phyloP scores from a whole-genome alignment of 2,113 vertebrate genomes.

The Otolemur garnettii region DNA sequence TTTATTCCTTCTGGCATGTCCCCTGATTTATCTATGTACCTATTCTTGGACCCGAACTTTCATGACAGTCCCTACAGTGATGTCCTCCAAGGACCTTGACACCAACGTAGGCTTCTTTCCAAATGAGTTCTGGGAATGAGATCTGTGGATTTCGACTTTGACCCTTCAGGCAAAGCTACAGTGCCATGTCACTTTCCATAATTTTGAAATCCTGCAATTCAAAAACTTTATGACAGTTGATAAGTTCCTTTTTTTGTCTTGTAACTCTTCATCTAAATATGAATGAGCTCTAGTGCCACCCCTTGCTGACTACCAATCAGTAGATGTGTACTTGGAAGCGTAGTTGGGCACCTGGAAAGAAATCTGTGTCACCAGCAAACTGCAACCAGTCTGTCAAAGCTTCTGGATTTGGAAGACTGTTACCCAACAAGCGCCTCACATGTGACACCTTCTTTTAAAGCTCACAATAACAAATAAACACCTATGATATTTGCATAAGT shows the following conservation, averaged over 20 bases:
- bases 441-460: not conserved
- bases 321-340: not conserved
- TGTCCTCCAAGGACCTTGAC: slow-evolving; percentile 4
- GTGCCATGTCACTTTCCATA: not conserved
- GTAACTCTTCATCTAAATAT: not conserved
- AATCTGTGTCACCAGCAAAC: not conserved
- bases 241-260: not conserved
- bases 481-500: not conserved
- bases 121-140: not conserved
- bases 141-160: not conserved
- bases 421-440: not conserved
- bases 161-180: not conserved
- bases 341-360: not conserved
- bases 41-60: not conserved
- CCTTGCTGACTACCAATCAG: not conserved
- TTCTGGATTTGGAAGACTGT: not conserved
- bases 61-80: not conserved
- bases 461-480: not conserved
- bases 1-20: not conserved
- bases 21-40: not conserved
- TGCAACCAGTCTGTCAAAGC: not conserved
- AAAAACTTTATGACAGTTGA: not conserved
- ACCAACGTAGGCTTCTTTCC: not conserved
- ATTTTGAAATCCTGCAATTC: slow-evolving; percentile 6
- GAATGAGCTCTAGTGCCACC: not conserved